Evolutionary conservation across 2,888 invertebrate genomes (phyloP).

Genomic region (Sympetrum striolatum): DNA sequence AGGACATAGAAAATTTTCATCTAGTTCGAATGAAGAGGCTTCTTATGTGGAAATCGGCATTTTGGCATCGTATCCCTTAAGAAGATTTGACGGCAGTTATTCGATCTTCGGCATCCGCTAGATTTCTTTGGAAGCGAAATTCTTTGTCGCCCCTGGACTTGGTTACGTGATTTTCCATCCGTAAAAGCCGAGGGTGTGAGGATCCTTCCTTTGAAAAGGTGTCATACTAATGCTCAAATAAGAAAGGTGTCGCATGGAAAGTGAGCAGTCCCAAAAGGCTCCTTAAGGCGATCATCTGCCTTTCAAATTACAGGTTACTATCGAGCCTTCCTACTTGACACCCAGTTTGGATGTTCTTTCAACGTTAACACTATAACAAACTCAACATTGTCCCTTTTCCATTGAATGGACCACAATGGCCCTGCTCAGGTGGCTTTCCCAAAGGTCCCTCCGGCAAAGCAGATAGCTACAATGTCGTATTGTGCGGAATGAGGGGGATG

Average conservation of each 20-base stretch:
- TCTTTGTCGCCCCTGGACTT: neutral
- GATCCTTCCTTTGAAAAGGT: neutral
- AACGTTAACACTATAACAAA: conserved; percentile 1
- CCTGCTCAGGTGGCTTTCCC: neutral
- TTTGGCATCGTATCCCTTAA: too few relatives aligned
- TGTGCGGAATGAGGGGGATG: neutral
- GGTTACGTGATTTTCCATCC: neutral
- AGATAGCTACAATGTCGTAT: neutral
- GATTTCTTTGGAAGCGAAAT: neutral
- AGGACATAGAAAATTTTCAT: too few relatives aligned
- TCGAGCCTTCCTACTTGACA: neutral
- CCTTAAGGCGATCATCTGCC: neutral
- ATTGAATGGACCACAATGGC: neutral
- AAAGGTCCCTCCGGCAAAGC: neutral
- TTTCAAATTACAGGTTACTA: neutral
- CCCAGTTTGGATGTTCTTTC: conserved; percentile 3
- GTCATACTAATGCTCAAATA: neutral
- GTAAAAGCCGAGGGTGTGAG: neutral
- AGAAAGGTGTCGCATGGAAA: neutral
- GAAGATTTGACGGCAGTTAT: neutral
- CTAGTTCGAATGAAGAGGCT: too few relatives aligned
- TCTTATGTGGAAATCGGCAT: too few relatives aligned
- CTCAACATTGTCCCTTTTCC: neutral
- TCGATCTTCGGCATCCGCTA: neutral
- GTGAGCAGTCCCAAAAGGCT: neutral